A percentile compares a stretch with the other conserved stretches of the same genome.
These are phyloP conservation scores for Syngnathus rostellatus DNA, from an alignment of 2,797 vertebrate genomes.

Conservation along the genomic window DNA sequence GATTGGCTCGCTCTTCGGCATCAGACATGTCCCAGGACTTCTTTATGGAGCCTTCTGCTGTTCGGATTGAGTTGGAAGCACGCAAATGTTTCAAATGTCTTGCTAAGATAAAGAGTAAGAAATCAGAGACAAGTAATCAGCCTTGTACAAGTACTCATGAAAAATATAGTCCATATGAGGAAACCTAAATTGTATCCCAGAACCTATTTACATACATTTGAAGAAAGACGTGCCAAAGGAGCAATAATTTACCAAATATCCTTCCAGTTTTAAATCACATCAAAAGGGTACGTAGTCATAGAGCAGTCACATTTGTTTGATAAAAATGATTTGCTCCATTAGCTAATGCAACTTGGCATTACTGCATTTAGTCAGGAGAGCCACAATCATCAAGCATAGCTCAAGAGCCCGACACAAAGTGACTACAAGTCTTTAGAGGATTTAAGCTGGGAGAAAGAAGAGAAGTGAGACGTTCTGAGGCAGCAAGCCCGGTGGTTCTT, in stretches of 20 bases:
- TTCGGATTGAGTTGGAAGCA: neutral
- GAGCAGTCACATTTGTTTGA: neutral
- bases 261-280: neutral
- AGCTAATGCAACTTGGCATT: neutral
- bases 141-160: neutral
- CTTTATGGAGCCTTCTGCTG: neutral
- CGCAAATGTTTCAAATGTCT: neutral
- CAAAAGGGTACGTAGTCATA: conserved; percentile 20
- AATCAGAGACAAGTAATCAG: neutral
- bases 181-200: neutral
- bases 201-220: neutral
- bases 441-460: neutral
- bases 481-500: conserved; percentile 8
- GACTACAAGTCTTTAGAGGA: neutral
- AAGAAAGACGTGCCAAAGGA: neutral
- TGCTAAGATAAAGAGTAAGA: neutral
- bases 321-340: neutral
- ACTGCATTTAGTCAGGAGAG: neutral
- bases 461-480: conserved; percentile 4
- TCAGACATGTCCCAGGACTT: neutral
- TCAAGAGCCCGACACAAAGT: neutral
- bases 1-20: neutral
- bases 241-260: neutral
- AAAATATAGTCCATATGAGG: neutral
- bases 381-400: neutral